Conservation (phyloP, 2,797 vertebrate genomes). For the Enoplosus armatus region DNA sequence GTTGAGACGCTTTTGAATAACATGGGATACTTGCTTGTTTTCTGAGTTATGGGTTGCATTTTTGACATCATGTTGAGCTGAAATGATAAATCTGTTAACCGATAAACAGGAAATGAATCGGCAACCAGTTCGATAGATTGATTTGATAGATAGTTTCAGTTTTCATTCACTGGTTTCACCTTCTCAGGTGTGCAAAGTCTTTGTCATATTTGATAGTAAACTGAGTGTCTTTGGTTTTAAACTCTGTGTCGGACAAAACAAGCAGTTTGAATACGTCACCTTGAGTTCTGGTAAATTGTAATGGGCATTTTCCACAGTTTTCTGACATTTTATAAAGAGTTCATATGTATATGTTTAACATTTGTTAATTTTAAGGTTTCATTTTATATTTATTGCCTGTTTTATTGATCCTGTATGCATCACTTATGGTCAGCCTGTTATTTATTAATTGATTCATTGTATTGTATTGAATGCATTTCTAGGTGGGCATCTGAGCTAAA, state of each 20-base stretch:
- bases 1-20: background rate
- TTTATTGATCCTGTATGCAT: background rate
- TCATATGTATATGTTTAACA: background rate
- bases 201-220: background rate
- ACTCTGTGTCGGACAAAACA: background rate
- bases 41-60: background rate
- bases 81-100: background rate
- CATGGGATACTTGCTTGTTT: background rate
- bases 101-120: background rate
- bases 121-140: background rate
- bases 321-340: background rate
- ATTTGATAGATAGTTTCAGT: no score
- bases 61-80: background rate
- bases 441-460: background rate
- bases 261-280: background rate
- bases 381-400: background rate
- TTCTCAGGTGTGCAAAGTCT: background rate
- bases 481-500: background rate
- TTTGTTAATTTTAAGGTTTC: background rate
- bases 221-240: background rate
- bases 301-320: background rate
- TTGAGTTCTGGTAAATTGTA: background rate
- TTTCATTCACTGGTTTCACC: background rate
- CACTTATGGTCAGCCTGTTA: background rate
- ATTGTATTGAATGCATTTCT: background rate